phyloP scores from a whole-genome alignment of 2,113 vertebrate genomes.

The Myrmecobius fasciatus region DNA sequence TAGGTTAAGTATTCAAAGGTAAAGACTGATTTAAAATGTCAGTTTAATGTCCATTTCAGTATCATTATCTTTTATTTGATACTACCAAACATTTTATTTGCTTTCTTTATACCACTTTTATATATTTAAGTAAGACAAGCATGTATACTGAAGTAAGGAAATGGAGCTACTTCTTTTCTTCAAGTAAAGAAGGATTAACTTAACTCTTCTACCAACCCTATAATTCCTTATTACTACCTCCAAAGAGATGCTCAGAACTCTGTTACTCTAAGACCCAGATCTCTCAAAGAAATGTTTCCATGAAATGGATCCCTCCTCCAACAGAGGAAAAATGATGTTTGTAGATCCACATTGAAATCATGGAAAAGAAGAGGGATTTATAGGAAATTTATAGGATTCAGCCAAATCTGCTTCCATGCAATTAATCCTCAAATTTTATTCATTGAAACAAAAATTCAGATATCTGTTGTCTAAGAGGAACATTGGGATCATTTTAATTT shows the following conservation, averaged over 20 bases:
- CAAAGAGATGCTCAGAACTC: not conserved
- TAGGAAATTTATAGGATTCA: slow-evolving; percentile 49
- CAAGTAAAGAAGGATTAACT: not conserved
- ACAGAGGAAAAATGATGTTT: not conserved
- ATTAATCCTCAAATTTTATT: slow-evolving; percentile 55
- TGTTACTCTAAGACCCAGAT: not conserved
- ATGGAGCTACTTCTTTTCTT: not conserved
- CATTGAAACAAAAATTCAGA: slow-evolving; percentile 59
- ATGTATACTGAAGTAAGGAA: not conserved
- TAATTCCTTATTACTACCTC: not conserved
- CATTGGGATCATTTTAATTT: slow-evolving; percentile 73
- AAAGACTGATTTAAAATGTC: not conserved
- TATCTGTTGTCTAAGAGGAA: slow-evolving; percentile 66
- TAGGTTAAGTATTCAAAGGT: not conserved
- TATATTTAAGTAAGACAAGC: not conserved
- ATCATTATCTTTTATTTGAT: not conserved
- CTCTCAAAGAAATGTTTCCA: not conserved
- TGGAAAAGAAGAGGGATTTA: not conserved
- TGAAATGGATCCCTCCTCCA: not conserved
- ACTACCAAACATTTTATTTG: not conserved
- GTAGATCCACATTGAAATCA: not conserved
- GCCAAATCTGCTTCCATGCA: slow-evolving; percentile 61
- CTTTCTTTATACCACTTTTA: not conserved
- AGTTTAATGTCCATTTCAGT: not conserved
- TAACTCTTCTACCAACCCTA: not conserved